phyloP scores from a whole-genome alignment of 1,140 invertebrate genomes.

The Drosophila kikkawai region DNA sequence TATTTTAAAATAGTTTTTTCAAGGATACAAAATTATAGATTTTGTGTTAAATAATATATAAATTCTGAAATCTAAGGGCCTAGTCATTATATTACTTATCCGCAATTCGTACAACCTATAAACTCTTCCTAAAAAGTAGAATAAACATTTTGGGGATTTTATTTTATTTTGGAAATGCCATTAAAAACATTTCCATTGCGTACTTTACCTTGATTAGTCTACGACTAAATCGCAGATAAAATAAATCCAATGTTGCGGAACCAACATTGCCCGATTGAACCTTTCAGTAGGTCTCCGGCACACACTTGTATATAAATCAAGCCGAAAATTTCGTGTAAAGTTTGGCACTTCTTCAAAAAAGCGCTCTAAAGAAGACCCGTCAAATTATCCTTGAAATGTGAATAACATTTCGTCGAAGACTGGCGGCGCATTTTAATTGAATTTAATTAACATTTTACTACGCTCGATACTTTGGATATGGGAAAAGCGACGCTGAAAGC shows the following conservation, averaged over 20 bases:
- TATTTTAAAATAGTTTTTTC: not conserved
- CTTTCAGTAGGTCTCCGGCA: slow-evolving; percentile 32
- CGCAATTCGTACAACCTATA: not conserved
- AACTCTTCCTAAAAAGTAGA: no score
- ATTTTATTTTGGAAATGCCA: not conserved
- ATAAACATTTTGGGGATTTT: not conserved
- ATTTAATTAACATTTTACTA: slow-evolving; percentile 81
- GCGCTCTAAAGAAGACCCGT: slow-evolving; percentile 47
- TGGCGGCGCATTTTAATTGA: slow-evolving; percentile 78
- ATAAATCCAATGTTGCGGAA: slow-evolving; percentile 75
- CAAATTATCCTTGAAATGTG: slow-evolving; percentile 78
- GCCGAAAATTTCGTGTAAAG: slow-evolving; percentile 9
- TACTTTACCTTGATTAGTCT: slow-evolving; percentile 60
- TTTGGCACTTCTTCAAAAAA: slow-evolving; percentile 74
- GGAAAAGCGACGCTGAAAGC: slow-evolving; percentile 55
- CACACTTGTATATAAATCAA: slow-evolving; percentile 18
- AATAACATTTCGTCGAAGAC: slow-evolving; percentile 82
- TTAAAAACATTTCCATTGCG: slow-evolving; percentile 48
- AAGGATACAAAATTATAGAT: not conserved
- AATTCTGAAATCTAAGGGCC: not conserved
- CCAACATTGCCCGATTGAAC: slow-evolving; percentile 56
- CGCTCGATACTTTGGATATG: slow-evolving; percentile 79
- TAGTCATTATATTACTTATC: not conserved
- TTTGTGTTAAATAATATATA: not conserved
- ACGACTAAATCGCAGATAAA: slow-evolving; percentile 29